Base-by-base conservation (phyloP, 2,888 invertebrate genomes). In the Argyresthia albistria region DNA sequence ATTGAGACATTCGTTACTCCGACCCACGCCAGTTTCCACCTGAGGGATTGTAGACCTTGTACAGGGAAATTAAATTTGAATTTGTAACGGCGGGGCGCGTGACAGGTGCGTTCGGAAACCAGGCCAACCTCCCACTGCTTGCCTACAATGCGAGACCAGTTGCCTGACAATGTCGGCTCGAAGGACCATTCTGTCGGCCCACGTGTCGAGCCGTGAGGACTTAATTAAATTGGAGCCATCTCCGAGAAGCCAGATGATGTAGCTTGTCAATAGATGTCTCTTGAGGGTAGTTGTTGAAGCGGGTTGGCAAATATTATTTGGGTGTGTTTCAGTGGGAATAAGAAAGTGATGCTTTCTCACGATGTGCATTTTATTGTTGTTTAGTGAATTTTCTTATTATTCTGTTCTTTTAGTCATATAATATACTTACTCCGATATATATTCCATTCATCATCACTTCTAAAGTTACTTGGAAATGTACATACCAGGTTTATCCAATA, bases 51-150 rank as follows among this genome's bases (percentile, higher is more conserved):
- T 57, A 50, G 50, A 65, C 64, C 62, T 66, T 70, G 65, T 57
- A 55, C 54, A 60, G 59, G 48, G 53, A 58, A 57, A 60, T 66
- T 71, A 75, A 65, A 66, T 64, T 59, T 56, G 55, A 62, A 64
- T 67, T 64, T 67, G 52, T 63, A 62, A 56, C 14, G 35, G 65
- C 57, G 61, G 59, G 54, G 50, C 51, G 51, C 16, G 52, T 61
- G 82, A 84, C 86, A 87, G 84, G 84, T 87, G 84, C 78, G 78
- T 70, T 77, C 71, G 58, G 72, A 76, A 75, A 73, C 67, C 73
- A 63, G 73, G 69, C 60, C 66, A 69, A 63, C 81, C 84, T 83
- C 84, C 84, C 84, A 84, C 84, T 79, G 86, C 65, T 76, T 70
- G 71, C 64, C 72, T 66, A 83, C 82, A 84, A 84, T 73, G 66